Conservation (phyloP, 2,797 vertebrate species). For the Myotis myotis region DNA sequence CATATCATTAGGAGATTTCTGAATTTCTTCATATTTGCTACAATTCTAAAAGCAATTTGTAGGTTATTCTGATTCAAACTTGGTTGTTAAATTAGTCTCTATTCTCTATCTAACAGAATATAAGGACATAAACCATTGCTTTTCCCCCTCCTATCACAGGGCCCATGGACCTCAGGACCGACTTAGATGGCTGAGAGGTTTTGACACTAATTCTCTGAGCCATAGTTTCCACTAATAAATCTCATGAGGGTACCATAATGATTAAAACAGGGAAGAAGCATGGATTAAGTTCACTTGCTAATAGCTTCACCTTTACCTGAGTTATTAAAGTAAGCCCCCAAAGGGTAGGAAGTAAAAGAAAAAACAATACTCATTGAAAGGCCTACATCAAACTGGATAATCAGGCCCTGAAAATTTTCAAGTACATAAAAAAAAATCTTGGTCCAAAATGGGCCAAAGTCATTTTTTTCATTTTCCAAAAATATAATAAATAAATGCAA, state of each 20-base stretch:
- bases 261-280: neutral
- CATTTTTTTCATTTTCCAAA: conserved; percentile 13
- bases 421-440: neutral
- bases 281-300: neutral
- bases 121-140: neutral
- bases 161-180: neutral
- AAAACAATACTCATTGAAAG: neutral
- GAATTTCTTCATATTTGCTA: neutral
- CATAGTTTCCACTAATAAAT: neutral
- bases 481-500: neutral
- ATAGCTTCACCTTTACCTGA: neutral
- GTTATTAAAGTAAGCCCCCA: neutral
- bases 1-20: neutral
- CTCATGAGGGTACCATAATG: neutral
- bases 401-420: neutral
- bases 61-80: neutral
- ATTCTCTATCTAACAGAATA: neutral
- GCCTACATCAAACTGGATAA: neutral
- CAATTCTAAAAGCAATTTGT: neutral
- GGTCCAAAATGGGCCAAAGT: neutral
- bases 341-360: neutral
- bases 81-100: neutral
- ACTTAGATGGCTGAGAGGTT: neutral
- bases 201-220: neutral
- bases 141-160: neutral